Evolutionary conservation across 2,797 vertebrate species (phyloP), one percentile per base, ranked within the genome.

Genomic region (Stomatorhinus walkeri): DNA sequence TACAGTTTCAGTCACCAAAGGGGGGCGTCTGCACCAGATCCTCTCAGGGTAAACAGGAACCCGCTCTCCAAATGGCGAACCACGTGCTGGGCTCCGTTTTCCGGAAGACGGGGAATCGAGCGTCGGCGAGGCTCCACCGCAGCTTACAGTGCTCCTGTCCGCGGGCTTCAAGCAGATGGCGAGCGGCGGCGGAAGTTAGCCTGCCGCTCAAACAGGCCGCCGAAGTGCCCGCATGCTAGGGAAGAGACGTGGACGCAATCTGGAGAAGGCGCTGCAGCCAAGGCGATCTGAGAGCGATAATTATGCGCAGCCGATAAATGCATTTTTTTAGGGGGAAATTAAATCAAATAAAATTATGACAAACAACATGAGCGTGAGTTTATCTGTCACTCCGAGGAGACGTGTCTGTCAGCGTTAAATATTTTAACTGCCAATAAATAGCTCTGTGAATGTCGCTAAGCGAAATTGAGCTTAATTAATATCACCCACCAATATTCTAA

Each of bases 151-250:
- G 90, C 49, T 88, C 48, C 72, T 76, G 88, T 87, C 32, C 87
- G 85, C 87, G 36, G 46, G 88, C 90, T 92, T 89, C 24, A 89
- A 86, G 51, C 88, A 89, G 88, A 89, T 89, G 88, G 88, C 56
- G 4, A 86, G 48, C 52, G 64, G 64, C 87, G 32, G 48, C 19
- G 28, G 28, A 87, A 46, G 59, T 59, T 56, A 64, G 56, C 56
- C 54, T 59, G 32, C 43, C 43, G 56, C 87, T 87, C 61, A n/a
- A 24, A 16, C 43, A 10, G 22, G 36, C 54, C 40, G 61, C 22
- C 2, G 40, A 4, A 46, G 9, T 7, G 59, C 36, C 87, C 40
- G 56, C 56, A 48, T 68, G 87, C 59, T 46, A 48, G 85, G 59
- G 61, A 7, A 48, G 22, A n/a, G 68, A 79, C 24, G 16, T 2